A percentile compares a stretch with the other conserved stretches of the same genome.
phyloP scores from a whole-genome alignment of 2,797 vertebrate species.

The Anguilla marmorata region DNA sequence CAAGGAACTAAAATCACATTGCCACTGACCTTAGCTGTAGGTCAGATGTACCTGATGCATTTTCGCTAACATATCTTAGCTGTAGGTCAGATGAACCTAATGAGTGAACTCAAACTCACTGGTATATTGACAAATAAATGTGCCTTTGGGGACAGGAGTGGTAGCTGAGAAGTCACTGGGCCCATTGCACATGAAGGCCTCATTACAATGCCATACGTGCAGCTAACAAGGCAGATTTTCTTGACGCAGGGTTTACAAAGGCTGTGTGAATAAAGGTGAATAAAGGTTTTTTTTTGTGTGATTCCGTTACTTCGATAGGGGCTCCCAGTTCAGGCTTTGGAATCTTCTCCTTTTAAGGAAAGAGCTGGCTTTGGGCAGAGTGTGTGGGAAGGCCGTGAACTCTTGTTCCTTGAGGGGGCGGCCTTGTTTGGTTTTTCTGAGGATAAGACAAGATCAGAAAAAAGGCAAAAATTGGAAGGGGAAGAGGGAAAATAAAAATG shows the following conservation, averaged over 20 bases:
- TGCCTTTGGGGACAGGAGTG: no score
- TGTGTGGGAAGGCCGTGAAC: constrained; percentile 44
- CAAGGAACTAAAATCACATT: background rate
- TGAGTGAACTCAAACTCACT: no score
- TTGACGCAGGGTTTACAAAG: background rate
- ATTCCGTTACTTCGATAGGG: constrained; percentile 10
- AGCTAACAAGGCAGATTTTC: background rate
- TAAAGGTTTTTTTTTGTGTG: background rate
- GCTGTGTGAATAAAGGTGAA: background rate
- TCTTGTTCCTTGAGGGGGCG: constrained; percentile 53
- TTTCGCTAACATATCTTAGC: background rate
- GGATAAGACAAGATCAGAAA: constrained; percentile 56
- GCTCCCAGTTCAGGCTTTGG: background rate
- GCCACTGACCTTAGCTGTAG: background rate
- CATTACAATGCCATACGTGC: background rate
- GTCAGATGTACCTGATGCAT: background rate
- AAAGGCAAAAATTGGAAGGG: constrained; percentile 44
- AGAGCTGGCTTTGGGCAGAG: constrained; percentile 1
- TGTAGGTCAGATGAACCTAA: background rate
- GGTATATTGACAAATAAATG: no score
- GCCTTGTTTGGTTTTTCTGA: constrained; percentile 62
- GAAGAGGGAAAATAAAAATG: background rate
- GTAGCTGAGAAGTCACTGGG: background rate
- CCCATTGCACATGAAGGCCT: background rate
- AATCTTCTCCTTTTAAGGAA: constrained; percentile 35